Base-by-base conservation (phyloP, 2,888 invertebrate genomes). In the Imbricaverruca yamaguchii region DNA sequence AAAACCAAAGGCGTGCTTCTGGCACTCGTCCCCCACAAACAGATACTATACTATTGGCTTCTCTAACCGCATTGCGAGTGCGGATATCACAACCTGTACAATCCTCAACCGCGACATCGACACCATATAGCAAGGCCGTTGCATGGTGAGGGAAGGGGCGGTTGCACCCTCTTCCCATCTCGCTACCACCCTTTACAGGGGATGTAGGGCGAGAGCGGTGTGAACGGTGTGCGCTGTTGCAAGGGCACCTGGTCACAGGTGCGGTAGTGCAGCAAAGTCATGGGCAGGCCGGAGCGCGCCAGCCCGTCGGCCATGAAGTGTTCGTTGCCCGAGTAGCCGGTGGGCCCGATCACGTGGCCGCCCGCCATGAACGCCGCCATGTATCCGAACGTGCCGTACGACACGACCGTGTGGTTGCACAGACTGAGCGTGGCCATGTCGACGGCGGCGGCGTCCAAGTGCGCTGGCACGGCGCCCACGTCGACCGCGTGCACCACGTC, bases 201-300 rank as follows among this genome's bases (percentile, higher is more conserved):
- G 4, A 25, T 67, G 11, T 7, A 6, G 9, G n/a, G 67, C 8
- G 23, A 10, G 2, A 67, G 9, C 10, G 57, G n/a, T 25, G 67
- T 67, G 57, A 57, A 67, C 8, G 67, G 67, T 1, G 67, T 23
- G 3, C 67, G 23, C 23, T 67, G 12, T 0, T 25, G 12, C 11
- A 12, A 11, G 0, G 23, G 23, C 12, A 67, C 67, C 67, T 23
- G 12, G 23, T 25, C 23, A 21, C 67, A 67, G 23, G 23, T 25
- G 67, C 67, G 67, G 67, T 67, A 67, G 23, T 67, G 67, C 23
- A 67, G 67, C 67, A 67, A 23, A 1, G 67, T 67, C n/a, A 67
- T 12, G 12, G 67, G 67, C 25, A 10, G 13, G 67, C 67, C 67
- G 25, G 67, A 23, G 65, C 67, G 67, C 10, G n/a, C n/a, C 23